Conservation (phyloP, 2,888 invertebrate species). For the Cosmia trapezina region DNA sequence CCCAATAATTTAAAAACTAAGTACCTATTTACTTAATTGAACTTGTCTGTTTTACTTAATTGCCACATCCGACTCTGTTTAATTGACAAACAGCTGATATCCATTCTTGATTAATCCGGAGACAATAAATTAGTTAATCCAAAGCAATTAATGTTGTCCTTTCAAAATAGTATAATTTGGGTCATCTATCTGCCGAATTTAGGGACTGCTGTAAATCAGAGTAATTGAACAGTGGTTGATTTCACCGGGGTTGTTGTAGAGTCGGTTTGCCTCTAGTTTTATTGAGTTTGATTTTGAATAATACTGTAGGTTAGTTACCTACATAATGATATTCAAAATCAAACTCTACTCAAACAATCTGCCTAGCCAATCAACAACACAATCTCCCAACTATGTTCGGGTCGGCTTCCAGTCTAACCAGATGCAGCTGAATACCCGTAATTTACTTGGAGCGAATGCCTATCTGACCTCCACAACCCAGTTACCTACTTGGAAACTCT, state of each 20-base stretch:
- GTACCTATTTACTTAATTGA: no score
- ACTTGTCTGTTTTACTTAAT: not conserved
- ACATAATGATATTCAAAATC: no score
- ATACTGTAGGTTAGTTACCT: no score
- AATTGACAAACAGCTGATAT: slow-evolving; percentile 3
- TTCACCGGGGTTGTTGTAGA: slow-evolving; percentile 19
- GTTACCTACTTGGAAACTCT: no score
- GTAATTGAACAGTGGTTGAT: slow-evolving; percentile 51
- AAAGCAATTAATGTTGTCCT: slow-evolving; percentile 55
- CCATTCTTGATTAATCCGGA: slow-evolving; percentile 22
- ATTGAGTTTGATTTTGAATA: not conserved
- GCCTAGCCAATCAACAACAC: no score
- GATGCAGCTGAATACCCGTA: no score
- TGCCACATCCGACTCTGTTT: not conserved
- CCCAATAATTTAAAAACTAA: not conserved
- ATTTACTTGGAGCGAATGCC: no score
- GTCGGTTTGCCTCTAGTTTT: slow-evolving; percentile 19
- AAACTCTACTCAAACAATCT: no score
- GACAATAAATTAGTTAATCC: slow-evolving; percentile 47
- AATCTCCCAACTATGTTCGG: no score
- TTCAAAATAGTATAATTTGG: slow-evolving; percentile 43
- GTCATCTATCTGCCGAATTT: slow-evolving; percentile 49
- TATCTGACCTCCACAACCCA: no score
- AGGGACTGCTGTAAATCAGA: slow-evolving; percentile 50
- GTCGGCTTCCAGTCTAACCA: no score